phyloP scores from a whole-genome alignment of 2,113 vertebrate genomes.

The Trachemys scripta region DNA sequence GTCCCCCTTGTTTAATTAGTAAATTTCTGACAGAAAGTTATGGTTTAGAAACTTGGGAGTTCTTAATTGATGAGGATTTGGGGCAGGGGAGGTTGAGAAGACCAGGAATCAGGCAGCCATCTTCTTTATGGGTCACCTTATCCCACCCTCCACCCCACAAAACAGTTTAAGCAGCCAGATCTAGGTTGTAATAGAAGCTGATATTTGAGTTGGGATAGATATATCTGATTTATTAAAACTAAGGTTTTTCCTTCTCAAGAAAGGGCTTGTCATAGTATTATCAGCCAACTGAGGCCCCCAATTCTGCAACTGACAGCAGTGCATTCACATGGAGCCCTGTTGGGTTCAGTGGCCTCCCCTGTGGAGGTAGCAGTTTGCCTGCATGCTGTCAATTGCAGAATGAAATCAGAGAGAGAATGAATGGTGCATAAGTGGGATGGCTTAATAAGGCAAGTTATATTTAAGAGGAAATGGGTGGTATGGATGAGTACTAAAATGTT shows the following conservation, averaged over 20 bases:
- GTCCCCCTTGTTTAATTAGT: background rate
- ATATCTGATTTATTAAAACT: background rate
- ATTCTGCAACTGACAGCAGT: background rate
- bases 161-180: constrained; percentile 39
- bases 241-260: background rate
- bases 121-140: background rate
- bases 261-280: background rate
- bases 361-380: constrained; percentile 14
- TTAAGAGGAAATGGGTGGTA: background rate
- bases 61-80: background rate
- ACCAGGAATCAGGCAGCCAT: background rate
- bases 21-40: background rate
- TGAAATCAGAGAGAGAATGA: background rate
- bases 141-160: background rate
- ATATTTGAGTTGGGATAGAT: background rate
- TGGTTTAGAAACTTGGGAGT: background rate
- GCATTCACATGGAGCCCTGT: background rate
- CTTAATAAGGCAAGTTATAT: background rate
- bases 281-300: background rate
- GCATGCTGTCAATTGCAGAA: background rate
- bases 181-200: background rate
- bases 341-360: background rate
- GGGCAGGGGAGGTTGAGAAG: too few species aligned
- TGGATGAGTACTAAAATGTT: background rate
- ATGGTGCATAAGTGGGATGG: background rate